These are phyloP conservation scores for Cerastoderma edule DNA, from an alignment of 2,888 invertebrate genomes.

Conservation along the genomic window DNA sequence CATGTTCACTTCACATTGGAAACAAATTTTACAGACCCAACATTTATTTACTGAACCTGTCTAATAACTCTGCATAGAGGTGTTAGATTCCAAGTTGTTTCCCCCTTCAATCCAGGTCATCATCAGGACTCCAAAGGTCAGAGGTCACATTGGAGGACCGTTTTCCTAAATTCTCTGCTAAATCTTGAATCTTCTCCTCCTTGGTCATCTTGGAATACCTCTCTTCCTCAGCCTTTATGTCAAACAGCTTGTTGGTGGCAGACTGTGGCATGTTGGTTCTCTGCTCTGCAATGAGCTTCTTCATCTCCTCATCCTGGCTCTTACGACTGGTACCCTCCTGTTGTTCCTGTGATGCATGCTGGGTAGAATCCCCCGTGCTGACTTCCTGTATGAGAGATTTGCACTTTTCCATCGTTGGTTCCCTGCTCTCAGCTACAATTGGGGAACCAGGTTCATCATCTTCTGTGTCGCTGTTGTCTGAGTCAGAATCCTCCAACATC, in stretches of 20 bases:
- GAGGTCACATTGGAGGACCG: constrained; percentile 36
- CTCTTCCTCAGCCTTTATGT: constrained; percentile 46
- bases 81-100: no score
- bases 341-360: no score
- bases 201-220: constrained; percentile 51
- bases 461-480: constrained; percentile 21
- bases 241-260: constrained; percentile 32
- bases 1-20: no score
- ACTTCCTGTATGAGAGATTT: constrained; percentile 52
- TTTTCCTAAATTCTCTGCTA: constrained; percentile 63
- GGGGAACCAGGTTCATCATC: constrained; percentile 26
- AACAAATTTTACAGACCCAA: no score
- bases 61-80: no score
- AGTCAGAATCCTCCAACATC: constrained; percentile 64
- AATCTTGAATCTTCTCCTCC: constrained; percentile 65
- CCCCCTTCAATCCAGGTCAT: constrained; percentile 53
- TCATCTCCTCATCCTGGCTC: constrained; percentile 18
- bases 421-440: not conserved
- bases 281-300: constrained; percentile 24
- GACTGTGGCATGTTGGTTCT: constrained; percentile 33
- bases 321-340: constrained; percentile 9
- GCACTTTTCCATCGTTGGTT: constrained; percentile 25
- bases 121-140: constrained; percentile 53
- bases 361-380: constrained; percentile 31
- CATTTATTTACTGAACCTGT: no score